Evolutionary conservation across 2,113 vertebrate species (phyloP).

Genomic region (Lophura nycthemera): DNA sequence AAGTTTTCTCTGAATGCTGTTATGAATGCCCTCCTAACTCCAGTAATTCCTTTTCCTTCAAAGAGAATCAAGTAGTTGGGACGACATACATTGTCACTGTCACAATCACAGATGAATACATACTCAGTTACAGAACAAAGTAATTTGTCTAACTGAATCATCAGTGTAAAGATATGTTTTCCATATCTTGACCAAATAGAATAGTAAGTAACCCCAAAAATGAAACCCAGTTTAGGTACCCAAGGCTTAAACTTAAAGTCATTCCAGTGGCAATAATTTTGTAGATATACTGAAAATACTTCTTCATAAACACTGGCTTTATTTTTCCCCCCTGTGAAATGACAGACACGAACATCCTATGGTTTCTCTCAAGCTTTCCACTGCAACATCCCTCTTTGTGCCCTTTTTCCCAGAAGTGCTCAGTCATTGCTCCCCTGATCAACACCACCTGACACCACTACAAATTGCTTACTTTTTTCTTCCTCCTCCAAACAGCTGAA

Average conservation of each 20-base stretch:
- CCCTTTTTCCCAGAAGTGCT: background rate
- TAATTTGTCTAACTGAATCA: background rate
- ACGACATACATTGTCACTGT: background rate
- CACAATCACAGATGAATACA: accelerated
- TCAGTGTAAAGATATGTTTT: background rate
- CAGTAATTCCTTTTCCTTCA: background rate
- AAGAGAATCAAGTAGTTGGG: background rate
- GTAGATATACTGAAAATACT: background rate
- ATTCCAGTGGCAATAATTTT: background rate
- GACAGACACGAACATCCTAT: accelerated
- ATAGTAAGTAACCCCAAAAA: background rate
- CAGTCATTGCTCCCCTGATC: background rate
- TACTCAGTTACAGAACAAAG: accelerated
- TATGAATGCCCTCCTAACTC: background rate
- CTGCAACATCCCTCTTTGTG: accelerated
- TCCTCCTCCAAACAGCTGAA: background rate
- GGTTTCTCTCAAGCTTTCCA: background rate
- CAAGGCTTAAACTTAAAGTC: background rate
- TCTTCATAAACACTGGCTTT: background rate
- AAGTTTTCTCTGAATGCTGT: background rate
- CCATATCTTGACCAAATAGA: background rate
- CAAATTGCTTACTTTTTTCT: background rate
- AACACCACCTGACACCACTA: background rate
- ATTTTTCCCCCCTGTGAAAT: background rate
- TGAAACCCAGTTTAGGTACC: background rate